phyloP scores from a whole-genome alignment of 1,140 invertebrate species.

The Scylla paramamosain region DNA sequence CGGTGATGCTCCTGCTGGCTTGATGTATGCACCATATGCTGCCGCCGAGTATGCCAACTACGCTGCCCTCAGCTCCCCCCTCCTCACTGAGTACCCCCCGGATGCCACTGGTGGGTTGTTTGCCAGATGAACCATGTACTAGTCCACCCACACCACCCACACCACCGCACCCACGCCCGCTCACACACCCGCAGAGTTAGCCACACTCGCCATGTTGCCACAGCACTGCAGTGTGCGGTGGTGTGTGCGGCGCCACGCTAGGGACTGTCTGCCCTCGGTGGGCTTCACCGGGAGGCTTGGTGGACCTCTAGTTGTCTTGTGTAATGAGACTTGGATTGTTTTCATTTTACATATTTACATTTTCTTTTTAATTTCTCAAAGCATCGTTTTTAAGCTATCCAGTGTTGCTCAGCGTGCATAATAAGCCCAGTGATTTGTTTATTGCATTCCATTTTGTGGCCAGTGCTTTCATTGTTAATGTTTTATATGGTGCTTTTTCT shows the following conservation, averaged over 20 bases:
- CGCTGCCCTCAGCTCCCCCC: slow-evolving; percentile 89
- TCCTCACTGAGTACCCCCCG: slow-evolving; percentile 87
- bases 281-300: slow-evolving; percentile 34
- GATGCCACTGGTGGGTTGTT: slow-evolving; percentile 95
- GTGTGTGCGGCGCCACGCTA: slow-evolving; percentile 68
- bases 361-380: slow-evolving; percentile 58
- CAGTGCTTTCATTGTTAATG: slow-evolving; percentile 75
- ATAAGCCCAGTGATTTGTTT: slow-evolving; percentile 75
- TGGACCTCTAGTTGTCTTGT: slow-evolving; percentile 57
- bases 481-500: slow-evolving; percentile 76
- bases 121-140: slow-evolving; percentile 79
- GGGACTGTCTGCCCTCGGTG: slow-evolving; percentile 56
- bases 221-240: slow-evolving; percentile 72
- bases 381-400: slow-evolving; percentile 57
- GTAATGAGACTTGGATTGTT: slow-evolving; percentile 63
- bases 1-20: slow-evolving; percentile 85
- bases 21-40: slow-evolving; percentile 89
- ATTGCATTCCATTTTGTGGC: slow-evolving; percentile 76
- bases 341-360: slow-evolving; percentile 42
- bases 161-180: slow-evolving; percentile 69
- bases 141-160: slow-evolving; percentile 72
- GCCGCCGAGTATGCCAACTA: slow-evolving; percentile 84
- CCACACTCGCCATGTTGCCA: slow-evolving; percentile 61
- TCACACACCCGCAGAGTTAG: slow-evolving; percentile 69
- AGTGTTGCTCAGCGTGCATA: slow-evolving; percentile 75